Evolutionary conservation across 2,797 vertebrate species (phyloP), one percentile per base, ranked within the genome.

Genomic region (Ctenochaetus hawaiiensis): DNA sequence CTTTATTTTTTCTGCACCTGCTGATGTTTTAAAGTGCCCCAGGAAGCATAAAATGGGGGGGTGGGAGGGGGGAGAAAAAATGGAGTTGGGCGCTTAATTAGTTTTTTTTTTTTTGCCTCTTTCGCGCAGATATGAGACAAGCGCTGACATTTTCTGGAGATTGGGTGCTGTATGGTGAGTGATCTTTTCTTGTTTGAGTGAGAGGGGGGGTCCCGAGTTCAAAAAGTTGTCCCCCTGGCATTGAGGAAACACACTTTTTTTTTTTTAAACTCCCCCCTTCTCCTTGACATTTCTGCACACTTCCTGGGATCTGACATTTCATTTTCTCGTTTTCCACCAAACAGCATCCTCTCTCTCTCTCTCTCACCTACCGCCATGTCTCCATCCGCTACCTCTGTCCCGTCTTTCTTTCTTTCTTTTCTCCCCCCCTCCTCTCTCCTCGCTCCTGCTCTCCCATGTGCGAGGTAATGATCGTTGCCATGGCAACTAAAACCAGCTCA

Each of bases 391-490:
- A 86, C 89, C 90, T 85, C 87, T 56, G 78, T 93, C 92, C 91
- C 86, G 13, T 90, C 85, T 59, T 61, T 52, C 68, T 68, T 63
- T 60, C 62, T 43, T 58, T 66, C 71, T 64, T 75, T 44, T 72
- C 14, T 1, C 62, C 41, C 59, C 60, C 83, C 43, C 71, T 68
- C 67, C 81, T 77, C 78, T 87, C 78, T 87, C 88, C 90, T 92
- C 86, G 87, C 93, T 94, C 93, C 90, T 92, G 92, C 94, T 94
- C 93, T 95, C 94, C 94, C 94, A 93, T 95, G 93, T 95, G 94
- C 92, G 90, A 96, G 95, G 95, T 95, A 96, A 95, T 94, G 94
- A 95, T 93, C 87, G 95, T 96, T 95, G 91, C 94, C 93, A 95
- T 96, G 94, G 94, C 94, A 96, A 95, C 95, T 94, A 94, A 95